Percentiles rank a stretch among this genome's conserved stretches.
Conservation (phyloP, 1,140 invertebrate species). For the Myzus persicae region DNA sequence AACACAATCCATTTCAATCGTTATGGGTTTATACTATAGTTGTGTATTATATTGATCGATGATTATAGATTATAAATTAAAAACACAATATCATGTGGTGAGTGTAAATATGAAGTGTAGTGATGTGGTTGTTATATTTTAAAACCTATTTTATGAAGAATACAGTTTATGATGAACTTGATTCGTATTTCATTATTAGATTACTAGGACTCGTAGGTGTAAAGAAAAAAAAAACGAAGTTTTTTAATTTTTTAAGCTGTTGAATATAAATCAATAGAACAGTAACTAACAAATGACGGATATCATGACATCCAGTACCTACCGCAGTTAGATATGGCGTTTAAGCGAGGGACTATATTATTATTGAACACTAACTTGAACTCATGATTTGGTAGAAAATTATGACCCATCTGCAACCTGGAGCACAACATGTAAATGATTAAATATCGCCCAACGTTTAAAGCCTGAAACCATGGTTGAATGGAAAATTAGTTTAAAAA, state of each 20-base stretch:
- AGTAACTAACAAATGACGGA: background rate
- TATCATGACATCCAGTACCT: background rate
- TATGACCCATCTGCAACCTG: background rate
- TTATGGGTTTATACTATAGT: no score
- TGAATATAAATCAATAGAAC: background rate
- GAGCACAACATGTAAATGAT: background rate
- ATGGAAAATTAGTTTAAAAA: background rate
- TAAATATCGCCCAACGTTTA: background rate
- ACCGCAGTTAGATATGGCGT: no score
- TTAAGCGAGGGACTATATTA: no score
- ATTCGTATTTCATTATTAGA: no score
- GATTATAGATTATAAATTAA: no score
- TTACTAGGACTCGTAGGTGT: background rate
- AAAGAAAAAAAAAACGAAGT: background rate
- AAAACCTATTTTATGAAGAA: no score
- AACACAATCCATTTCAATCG: no score
- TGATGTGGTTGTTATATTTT: no score
- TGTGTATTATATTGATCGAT: no score
- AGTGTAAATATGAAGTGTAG: no score
- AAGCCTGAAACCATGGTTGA: background rate
- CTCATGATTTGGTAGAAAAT: background rate
- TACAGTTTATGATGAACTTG: no score
- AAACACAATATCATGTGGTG: no score
- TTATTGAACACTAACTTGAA: background rate
- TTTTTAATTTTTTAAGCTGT: background rate